These are phyloP conservation scores for Metalampra italica DNA, from an alignment of 2,888 invertebrate species.

Conservation along the genomic window DNA sequence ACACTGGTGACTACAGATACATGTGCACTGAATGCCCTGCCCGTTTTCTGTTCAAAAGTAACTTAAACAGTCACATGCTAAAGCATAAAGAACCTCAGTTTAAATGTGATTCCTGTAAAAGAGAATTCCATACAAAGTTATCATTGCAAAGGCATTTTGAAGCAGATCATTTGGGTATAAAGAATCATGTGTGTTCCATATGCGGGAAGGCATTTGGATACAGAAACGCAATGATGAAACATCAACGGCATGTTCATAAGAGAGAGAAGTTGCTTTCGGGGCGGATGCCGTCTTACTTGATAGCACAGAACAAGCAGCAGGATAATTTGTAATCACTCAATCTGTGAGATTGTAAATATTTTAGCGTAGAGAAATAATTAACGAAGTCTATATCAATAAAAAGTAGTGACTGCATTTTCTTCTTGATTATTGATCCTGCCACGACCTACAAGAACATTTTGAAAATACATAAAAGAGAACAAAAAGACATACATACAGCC, in stretches of 20 bases:
- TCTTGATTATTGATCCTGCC: too few relatives aligned
- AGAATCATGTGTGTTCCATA: conserved; percentile 41
- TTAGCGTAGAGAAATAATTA: too few relatives aligned
- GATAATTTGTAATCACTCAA: conserved; percentile 1
- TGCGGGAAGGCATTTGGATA: conserved; percentile 51
- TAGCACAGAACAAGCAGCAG: conserved; percentile 13
- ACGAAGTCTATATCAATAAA: too few relatives aligned
- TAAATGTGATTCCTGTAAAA: conserved; percentile 41
- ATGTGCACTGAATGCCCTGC: conserved; percentile 45
- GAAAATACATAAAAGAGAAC: too few relatives aligned
- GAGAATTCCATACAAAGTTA: conserved; percentile 39
- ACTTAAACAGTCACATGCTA: conserved; percentile 38
- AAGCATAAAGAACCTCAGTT: conserved; percentile 41
- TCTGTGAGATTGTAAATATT: too few relatives aligned
- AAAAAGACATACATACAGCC: too few relatives aligned
- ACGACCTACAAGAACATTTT: too few relatives aligned
- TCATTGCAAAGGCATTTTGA: conserved; percentile 37
- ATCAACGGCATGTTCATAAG: conserved; percentile 45
- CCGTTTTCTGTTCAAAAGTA: conserved; percentile 40
- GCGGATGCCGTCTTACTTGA: conserved; percentile 24
- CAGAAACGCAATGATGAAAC: conserved; percentile 46
- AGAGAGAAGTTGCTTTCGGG: conserved; percentile 36
- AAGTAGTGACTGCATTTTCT: too few relatives aligned
- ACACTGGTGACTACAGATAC: conserved; percentile 32
- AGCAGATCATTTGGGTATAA: conserved; percentile 44